Base-by-base conservation (phyloP, 2,888 invertebrate species). In the Tipula confusa region DNA sequence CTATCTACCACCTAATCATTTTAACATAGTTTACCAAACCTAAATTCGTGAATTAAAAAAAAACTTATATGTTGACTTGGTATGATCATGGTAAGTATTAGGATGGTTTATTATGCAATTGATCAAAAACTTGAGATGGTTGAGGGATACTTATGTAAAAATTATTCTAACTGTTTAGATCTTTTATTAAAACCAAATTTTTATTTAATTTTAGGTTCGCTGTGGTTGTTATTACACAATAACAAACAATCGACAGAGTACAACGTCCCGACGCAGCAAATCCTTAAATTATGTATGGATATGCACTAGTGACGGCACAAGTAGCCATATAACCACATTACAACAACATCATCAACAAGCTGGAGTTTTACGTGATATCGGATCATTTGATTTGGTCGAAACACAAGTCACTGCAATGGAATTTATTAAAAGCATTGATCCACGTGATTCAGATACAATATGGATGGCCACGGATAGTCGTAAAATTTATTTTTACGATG, bases 391-490 rank as follows among this genome's bases (percentile, higher is more conserved):
- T 87, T 89, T 97, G 86, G 93, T 94, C 31, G 96, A 96, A 88
- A 95, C 95, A 28, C 93, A 94, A 90, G 92, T 96, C 80, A 95
- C 95, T 64, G 93, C 96, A 4, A 93, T 97, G 91, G 96, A 97
- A 88, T 95, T 95, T 87, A 94, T 96, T 5, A 95, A 95, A 87
- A 95, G 96, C 48, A 86, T 91, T 86, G 85, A 89, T 84, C 88
- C 89, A 13, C 29, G 31, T 82, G 91, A 91, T 85, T 84, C 89
- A 0, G 95, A 96, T 90, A 93, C 95, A 82, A 95, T 98, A n/a
- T 98, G 98, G 97, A 94, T 98, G 92, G 97, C 96, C 83, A 97
- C 97, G 7, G 95, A 95, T 86, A 95, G 95, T 86, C 93, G 94
- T 87, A 94, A 95, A 87, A 91, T 97, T 83, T 92, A 96, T 83